phyloP scores from a whole-genome alignment of 2,797 vertebrate genomes.

The Salmo trutta region DNA sequence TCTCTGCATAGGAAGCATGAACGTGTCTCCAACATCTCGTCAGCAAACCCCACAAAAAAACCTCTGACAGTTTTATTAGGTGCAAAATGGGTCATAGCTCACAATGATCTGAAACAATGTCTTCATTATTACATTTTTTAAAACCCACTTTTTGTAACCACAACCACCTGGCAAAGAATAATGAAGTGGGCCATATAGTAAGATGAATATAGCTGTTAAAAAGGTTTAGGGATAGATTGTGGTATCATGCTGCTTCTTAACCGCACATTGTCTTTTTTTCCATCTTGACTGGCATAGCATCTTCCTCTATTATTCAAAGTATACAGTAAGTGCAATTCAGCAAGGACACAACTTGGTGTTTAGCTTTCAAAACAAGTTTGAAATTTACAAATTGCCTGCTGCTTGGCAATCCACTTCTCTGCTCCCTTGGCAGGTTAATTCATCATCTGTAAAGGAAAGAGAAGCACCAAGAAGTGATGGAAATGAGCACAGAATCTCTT shows the following conservation, averaged over 20 bases:
- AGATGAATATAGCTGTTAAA: background rate
- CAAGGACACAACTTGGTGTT: slow-evolving; percentile 23
- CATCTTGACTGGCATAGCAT: slow-evolving; percentile 23
- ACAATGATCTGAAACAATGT: background rate
- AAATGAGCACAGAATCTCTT: slow-evolving; percentile 7
- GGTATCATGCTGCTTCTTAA: background rate
- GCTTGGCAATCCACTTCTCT: slow-evolving; percentile 30
- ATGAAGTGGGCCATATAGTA: slow-evolving; percentile 30
- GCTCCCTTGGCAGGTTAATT: slow-evolving; percentile 47
- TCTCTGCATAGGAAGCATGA: background rate
- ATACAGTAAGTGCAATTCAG: slow-evolving; percentile 26
- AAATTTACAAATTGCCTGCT: slow-evolving; percentile 29
- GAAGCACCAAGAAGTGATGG: background rate
- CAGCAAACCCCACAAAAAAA: background rate
- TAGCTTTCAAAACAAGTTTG: slow-evolving; percentile 45
- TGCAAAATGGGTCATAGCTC: background rate
- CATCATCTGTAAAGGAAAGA: slow-evolving; percentile 32
- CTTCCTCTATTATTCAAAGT: slow-evolving; percentile 26
- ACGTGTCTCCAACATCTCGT: background rate
- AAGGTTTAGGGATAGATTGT: background rate
- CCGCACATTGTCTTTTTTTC: background rate
- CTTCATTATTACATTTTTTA: too few relatives aligned
- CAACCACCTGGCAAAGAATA: slow-evolving; percentile 7
- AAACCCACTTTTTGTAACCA: slow-evolving; percentile 9
- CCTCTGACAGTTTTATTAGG: background rate